Conservation (phyloP, 2,797 vertebrate species). For the Gadopsis marmoratus region DNA sequence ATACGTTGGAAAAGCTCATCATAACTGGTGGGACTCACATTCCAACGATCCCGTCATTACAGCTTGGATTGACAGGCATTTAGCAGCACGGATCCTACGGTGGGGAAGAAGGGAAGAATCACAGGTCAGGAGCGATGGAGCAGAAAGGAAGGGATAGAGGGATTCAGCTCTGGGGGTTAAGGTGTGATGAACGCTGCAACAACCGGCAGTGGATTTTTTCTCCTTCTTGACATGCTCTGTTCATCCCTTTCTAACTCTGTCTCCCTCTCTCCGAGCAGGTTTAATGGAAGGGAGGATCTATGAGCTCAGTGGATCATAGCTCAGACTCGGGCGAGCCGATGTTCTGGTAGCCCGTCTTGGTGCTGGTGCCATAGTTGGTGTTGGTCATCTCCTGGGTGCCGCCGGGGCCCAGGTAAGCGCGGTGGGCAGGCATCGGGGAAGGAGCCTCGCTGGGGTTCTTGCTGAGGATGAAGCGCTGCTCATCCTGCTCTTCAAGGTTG, state of each 20-base stretch:
- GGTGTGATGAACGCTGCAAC: constrained; percentile 73
- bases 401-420: constrained; percentile 94
- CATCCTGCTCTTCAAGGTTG: constrained; percentile 95
- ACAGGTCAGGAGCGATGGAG: constrained; percentile 13
- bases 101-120: constrained; percentile 10
- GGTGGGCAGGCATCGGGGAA: constrained; percentile 95
- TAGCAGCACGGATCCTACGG: constrained; percentile 24
- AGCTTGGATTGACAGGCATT: constrained; percentile 30
- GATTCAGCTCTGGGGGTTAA: constrained; percentile 70
- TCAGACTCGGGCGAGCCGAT: constrained; percentile 84
- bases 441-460: constrained; percentile 94
- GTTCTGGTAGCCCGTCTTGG: constrained; percentile 92
- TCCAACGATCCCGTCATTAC: constrained; percentile 52
- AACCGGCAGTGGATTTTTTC: constrained; percentile 59
- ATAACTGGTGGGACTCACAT: constrained; percentile 25
- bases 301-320: constrained; percentile 77
- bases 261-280: constrained; percentile 48
- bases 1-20: constrained; percentile 19
- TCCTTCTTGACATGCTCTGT: constrained; percentile 59
- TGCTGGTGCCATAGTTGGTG: constrained; percentile 95
- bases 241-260: constrained; percentile 36
- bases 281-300: constrained; percentile 30
- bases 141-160: constrained; percentile 20
- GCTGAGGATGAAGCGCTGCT: constrained; percentile 97
- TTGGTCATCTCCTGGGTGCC: constrained; percentile 94